Conservation (phyloP, 2,888 invertebrate species). For the Teleiodes luculella region DNA sequence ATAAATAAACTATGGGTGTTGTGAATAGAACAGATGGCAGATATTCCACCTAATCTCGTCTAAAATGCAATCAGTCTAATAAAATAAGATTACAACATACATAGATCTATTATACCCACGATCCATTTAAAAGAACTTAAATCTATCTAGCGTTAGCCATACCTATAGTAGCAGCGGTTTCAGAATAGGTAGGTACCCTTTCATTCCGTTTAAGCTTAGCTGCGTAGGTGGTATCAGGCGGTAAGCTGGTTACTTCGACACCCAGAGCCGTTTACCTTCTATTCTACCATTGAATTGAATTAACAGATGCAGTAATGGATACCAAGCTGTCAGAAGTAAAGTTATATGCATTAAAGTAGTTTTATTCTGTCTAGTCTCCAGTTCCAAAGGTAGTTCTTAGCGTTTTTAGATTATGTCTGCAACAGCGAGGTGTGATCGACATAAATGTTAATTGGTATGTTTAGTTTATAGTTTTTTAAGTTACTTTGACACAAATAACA, state of each 20-base stretch:
- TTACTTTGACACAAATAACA: too few relatives aligned
- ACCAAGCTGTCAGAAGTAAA: neutral
- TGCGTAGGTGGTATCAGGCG: neutral
- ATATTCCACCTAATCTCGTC: neutral
- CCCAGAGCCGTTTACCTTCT: neutral
- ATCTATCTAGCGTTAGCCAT: neutral
- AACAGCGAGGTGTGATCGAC: slow-evolving; percentile 11
- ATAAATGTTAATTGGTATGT: slow-evolving; percentile 7
- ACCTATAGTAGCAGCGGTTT: neutral
- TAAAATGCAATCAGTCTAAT: neutral
- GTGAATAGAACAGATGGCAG: neutral
- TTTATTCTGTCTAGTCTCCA: slow-evolving; percentile 16
- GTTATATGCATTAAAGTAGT: slow-evolving; percentile 6
- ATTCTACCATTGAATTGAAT: neutral
- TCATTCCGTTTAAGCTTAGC: too few relatives aligned
- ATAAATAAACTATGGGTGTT: neutral
- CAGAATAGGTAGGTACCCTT: neutral
- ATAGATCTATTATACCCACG: neutral
- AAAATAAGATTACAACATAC: neutral
- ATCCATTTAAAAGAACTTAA: neutral
- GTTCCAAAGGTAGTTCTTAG: slow-evolving; percentile 17
- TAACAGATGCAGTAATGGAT: neutral
- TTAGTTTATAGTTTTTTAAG: neutral
- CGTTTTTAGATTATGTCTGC: slow-evolving; percentile 5
- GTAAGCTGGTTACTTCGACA: neutral